Evolutionary conservation across 2,113 vertebrate species (phyloP).

Genomic region (Otolemur garnettii): DNA sequence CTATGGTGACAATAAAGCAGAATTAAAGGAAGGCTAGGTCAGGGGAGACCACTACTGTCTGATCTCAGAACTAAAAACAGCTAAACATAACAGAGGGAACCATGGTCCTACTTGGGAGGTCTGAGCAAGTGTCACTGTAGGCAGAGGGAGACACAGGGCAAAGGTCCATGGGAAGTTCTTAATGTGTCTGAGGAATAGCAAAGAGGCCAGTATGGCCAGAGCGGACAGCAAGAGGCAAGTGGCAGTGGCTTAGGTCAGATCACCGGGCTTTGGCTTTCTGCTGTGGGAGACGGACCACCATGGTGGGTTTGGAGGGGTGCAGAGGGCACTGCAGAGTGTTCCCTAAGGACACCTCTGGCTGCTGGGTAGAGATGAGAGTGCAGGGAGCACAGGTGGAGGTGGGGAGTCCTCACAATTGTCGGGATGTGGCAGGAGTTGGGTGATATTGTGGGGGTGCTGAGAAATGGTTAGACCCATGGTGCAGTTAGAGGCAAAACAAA

Average conservation of each 20-base stretch:
- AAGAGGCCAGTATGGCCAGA: neutral
- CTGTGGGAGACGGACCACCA: neutral
- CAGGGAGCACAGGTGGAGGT: neutral
- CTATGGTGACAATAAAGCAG: neutral
- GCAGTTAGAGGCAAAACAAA: fast-evolving
- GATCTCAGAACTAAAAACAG: neutral
- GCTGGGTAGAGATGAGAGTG: neutral
- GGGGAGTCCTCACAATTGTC: neutral
- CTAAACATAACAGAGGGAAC: neutral
- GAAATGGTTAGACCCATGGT: fast-evolving
- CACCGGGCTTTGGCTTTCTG: neutral
- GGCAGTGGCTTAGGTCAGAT: neutral
- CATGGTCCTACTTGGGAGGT: too few relatives aligned
- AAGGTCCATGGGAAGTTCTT: neutral
- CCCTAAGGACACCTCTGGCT: neutral
- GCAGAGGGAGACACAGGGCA: too few relatives aligned
- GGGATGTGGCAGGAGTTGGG: fast-evolving
- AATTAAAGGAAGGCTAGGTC: neutral
- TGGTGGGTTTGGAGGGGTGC: fast-evolving
- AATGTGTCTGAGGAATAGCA: neutral
- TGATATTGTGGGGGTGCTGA: neutral
- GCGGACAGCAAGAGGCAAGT: fast-evolving
- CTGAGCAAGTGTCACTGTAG: neutral
- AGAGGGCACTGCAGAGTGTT: neutral
- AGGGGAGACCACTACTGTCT: neutral